These are phyloP conservation scores for Myotis brandtii DNA, from an alignment of 2,113 vertebrate genomes.

Conservation along the genomic window DNA sequence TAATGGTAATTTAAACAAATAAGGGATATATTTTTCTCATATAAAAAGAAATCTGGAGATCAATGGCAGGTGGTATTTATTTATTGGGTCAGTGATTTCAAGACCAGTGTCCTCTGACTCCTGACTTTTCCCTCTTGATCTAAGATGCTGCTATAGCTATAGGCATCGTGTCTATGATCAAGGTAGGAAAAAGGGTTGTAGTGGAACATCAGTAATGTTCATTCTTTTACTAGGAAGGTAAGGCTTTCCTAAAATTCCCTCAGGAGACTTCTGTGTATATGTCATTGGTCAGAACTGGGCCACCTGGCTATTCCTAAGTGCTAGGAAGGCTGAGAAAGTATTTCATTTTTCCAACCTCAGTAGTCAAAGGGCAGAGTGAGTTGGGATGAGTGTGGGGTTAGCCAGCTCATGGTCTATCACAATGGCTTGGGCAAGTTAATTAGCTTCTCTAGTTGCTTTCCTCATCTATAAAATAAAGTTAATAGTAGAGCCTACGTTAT, in stretches of 20 bases:
- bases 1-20: conserved; percentile 16
- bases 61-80: not conserved
- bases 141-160: not conserved
- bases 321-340: not conserved
- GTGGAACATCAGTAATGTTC: not conserved
- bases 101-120: not conserved
- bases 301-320: not conserved
- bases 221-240: conserved; percentile 35
- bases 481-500: conserved; percentile 2
- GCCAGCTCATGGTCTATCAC: not conserved
- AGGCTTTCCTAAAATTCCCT: not conserved
- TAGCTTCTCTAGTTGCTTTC: conserved; percentile 37
- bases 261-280: not conserved
- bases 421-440: not conserved
- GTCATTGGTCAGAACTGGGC: not conserved
- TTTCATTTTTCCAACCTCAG: conserved; percentile 18
- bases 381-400: not conserved
- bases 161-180: not conserved
- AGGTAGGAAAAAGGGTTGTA: not conserved
- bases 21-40: conserved; percentile 23
- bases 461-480: conserved; percentile 49
- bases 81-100: conserved; percentile 1
- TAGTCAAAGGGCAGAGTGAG: not conserved
- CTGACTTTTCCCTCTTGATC: not conserved
- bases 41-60: conserved; percentile 10